Conservation (phyloP, 2,113 vertebrate genomes). For the Ancistrus triradiatus region DNA sequence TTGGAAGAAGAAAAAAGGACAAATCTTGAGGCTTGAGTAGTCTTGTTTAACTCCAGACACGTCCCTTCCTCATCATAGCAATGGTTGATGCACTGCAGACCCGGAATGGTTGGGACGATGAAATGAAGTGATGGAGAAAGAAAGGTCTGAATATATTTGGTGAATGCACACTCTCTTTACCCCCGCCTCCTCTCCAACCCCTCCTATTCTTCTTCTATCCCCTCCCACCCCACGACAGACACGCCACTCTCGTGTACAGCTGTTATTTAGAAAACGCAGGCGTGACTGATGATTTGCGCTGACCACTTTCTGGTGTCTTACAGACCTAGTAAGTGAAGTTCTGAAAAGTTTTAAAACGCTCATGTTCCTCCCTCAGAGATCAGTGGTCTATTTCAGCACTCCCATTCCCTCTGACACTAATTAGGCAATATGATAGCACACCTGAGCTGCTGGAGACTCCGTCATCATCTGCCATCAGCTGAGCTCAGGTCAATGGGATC, state of each 20-base stretch:
- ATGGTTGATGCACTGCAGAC: no score
- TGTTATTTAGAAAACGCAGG: no score
- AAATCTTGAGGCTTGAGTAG: no score
- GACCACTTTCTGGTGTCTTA: no score
- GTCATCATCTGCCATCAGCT: conserved; percentile 7
- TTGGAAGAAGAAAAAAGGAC: no score
- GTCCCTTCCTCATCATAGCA: no score
- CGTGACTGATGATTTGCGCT: no score
- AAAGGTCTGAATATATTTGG: background rate
- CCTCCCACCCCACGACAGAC: conserved; percentile 53
- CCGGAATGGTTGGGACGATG: no score
- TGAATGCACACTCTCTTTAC: conserved; percentile 12
- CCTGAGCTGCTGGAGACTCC: conserved; percentile 11
- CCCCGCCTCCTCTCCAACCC: background rate
- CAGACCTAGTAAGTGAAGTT: no score
- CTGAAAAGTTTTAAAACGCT: background rate
- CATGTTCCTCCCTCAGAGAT: background rate
- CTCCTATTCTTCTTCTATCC: conserved; percentile 17
- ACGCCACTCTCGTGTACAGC: conserved; percentile 20
- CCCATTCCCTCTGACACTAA: conserved; percentile 14
- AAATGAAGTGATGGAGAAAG: conserved; percentile 20
- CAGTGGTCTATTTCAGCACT: conserved; percentile 6
- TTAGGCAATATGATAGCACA: conserved; percentile 6
- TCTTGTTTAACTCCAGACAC: no score
- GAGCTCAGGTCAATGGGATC: conserved; percentile 1